Evolutionary conservation across 2,797 vertebrate species (phyloP).

Genomic region (Scolopax rusticola): DNA sequence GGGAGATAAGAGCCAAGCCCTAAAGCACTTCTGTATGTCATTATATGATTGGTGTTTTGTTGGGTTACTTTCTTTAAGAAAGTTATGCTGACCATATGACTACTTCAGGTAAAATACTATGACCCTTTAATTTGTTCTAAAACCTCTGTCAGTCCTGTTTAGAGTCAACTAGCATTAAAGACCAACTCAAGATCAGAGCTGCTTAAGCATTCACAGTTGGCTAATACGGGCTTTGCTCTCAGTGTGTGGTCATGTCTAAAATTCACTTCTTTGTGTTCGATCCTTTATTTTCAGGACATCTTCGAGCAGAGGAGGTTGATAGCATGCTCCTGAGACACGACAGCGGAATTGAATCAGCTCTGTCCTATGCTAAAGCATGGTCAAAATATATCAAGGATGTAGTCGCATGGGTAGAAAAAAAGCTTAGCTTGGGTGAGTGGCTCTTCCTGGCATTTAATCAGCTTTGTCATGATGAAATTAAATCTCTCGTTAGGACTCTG

Average conservation of each 20-base stretch:
- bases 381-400: slow-evolving; percentile 98
- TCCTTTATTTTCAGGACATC: slow-evolving; percentile 83
- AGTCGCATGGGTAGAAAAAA: slow-evolving; percentile 95
- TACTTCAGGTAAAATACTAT: slow-evolving; percentile 50
- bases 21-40: background rate
- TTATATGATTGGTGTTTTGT: background rate
- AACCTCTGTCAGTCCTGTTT: slow-evolving; percentile 78
- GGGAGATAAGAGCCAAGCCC: background rate
- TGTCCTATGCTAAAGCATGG: slow-evolving; percentile 97
- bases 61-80: slow-evolving; percentile 28
- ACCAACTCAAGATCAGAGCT: slow-evolving; percentile 74
- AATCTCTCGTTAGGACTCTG: slow-evolving; percentile 71
- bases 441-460: slow-evolving; percentile 72
- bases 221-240: slow-evolving; percentile 59
- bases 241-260: slow-evolving; percentile 67
- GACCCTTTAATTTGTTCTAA: slow-evolving; percentile 73
- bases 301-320: slow-evolving; percentile 89
- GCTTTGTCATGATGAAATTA: slow-evolving; percentile 74
- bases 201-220: slow-evolving; percentile 72
- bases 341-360: slow-evolving; percentile 90
- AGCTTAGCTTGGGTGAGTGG: slow-evolving; percentile 92
- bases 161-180: slow-evolving; percentile 80
- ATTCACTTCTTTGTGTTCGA: slow-evolving; percentile 38
- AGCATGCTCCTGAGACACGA: slow-evolving; percentile 88
- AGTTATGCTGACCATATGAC: slow-evolving; percentile 48